These are phyloP conservation scores for Rhamnusium bicolor DNA, from an alignment of 2,888 invertebrate species.

Conservation along the genomic window DNA sequence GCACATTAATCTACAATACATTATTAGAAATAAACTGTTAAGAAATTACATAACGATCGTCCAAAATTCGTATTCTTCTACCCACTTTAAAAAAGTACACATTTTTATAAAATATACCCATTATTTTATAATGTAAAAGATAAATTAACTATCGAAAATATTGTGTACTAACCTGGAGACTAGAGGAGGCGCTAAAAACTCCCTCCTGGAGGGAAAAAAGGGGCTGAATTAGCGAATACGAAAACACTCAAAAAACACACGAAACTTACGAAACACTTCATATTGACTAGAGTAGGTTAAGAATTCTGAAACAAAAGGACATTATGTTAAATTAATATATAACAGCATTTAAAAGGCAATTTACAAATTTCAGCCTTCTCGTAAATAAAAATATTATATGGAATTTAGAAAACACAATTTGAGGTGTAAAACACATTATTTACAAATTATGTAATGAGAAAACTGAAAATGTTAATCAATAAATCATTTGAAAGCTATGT, in stretches of 20 bases:
- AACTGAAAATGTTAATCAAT: background rate
- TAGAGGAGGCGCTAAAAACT: conserved; percentile 53
- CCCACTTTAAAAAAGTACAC: too few relatives aligned
- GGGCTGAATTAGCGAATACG: conserved; percentile 67
- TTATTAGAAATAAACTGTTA: too few relatives aligned
- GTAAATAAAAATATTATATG: background rate
- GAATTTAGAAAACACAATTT: background rate
- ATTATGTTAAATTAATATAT: background rate
- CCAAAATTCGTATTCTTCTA: too few relatives aligned
- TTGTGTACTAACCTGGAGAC: conserved; percentile 64
- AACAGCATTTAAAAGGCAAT: background rate
- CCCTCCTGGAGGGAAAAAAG: conserved; percentile 55
- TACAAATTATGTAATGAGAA: background rate
- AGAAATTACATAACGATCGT: too few relatives aligned
- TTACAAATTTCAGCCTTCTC: conserved; percentile 29
- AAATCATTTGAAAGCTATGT: background rate
- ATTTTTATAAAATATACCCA: background rate
- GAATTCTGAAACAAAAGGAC: conserved; percentile 68
- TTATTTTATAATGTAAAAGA: background rate
- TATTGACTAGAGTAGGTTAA: conserved; percentile 71
- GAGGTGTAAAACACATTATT: background rate
- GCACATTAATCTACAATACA: too few relatives aligned
- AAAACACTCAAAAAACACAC: conserved; percentile 69
- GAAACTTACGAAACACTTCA: conserved; percentile 70
- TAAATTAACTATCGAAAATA: background rate